Conservation (phyloP, 2,113 vertebrate species). For the Oxygymnocypris stewartii region DNA sequence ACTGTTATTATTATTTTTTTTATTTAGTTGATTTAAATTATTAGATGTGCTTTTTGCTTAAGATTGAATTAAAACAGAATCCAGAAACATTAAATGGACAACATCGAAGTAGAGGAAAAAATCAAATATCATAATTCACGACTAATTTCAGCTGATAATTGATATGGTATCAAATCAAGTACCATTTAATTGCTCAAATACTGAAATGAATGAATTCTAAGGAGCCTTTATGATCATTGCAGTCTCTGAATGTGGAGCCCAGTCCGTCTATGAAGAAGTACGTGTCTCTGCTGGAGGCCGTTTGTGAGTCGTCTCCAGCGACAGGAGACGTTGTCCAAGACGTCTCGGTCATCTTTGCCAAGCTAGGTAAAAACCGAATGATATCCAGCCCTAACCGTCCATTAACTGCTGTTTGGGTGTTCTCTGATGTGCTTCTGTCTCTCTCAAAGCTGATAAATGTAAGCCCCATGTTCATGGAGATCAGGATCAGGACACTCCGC, state of each 20-base stretch:
- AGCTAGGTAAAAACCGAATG: conserved; percentile 66
- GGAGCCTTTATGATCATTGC: background rate
- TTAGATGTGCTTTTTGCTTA: background rate
- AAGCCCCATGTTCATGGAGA: conserved; percentile 54
- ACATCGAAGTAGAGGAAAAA: too few species aligned
- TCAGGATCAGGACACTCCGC: conserved; percentile 56
- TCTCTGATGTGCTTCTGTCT: conserved; percentile 13
- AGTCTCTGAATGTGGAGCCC: conserved; percentile 68
- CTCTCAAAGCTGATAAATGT: conserved; percentile 72
- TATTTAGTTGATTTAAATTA: background rate
- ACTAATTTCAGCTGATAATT: background rate
- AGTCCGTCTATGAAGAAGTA: conserved; percentile 77
- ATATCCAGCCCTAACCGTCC: too few species aligned
- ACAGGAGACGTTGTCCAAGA: conserved; percentile 73
- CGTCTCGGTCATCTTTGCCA: conserved; percentile 74
- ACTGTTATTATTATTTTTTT: background rate
- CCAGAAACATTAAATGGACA: background rate
- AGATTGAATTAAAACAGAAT: background rate
- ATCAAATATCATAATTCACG: background rate
- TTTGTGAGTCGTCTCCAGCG: conserved; percentile 68
- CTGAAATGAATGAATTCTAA: background rate
- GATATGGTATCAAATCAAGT: background rate
- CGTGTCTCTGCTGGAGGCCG: conserved; percentile 71
- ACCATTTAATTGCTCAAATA: background rate
- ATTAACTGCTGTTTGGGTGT: background rate